A percentile compares a stretch with the other conserved stretches of the same genome.
These are phyloP conservation scores for Cephus spinipes DNA, from an alignment of 2,888 invertebrate genomes.

Conservation along the genomic window DNA sequence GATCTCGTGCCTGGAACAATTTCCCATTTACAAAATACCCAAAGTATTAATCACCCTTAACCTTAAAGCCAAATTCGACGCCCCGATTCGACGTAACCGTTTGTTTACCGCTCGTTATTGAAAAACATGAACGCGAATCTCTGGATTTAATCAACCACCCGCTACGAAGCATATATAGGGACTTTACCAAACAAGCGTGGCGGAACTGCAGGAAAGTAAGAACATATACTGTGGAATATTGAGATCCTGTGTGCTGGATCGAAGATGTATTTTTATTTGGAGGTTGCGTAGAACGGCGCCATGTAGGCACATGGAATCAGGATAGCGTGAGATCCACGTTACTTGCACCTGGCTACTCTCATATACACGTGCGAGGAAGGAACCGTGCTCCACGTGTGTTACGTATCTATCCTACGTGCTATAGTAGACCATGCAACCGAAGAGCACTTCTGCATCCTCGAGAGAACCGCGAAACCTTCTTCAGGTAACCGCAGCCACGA, in stretches of 20 bases:
- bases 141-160: not conserved
- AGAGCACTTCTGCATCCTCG: conserved; percentile 11
- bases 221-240: not conserved
- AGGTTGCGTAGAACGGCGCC: conserved; percentile 18
- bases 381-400: conserved; percentile 12
- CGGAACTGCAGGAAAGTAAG: not conserved
- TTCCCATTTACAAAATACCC: not conserved
- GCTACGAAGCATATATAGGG: not conserved
- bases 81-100: not conserved
- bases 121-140: no score
- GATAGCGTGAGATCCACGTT: conserved; percentile 59
- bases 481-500: conserved; percentile 48
- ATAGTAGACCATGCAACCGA: not conserved
- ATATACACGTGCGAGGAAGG: conserved; percentile 32
- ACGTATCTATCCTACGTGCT: not conserved
- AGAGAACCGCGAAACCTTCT: conserved; percentile 39
- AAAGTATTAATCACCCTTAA: not conserved
- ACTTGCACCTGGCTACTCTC: conserved; percentile 55
- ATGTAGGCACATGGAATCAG: conserved; percentile 56
- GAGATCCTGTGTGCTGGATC: not conserved
- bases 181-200: not conserved
- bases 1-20: not conserved
- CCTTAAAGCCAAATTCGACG: not conserved
- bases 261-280: not conserved
- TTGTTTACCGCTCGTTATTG: not conserved